Base-by-base conservation (phyloP, 2,888 invertebrate species). In the Uropetala carovei region DNA sequence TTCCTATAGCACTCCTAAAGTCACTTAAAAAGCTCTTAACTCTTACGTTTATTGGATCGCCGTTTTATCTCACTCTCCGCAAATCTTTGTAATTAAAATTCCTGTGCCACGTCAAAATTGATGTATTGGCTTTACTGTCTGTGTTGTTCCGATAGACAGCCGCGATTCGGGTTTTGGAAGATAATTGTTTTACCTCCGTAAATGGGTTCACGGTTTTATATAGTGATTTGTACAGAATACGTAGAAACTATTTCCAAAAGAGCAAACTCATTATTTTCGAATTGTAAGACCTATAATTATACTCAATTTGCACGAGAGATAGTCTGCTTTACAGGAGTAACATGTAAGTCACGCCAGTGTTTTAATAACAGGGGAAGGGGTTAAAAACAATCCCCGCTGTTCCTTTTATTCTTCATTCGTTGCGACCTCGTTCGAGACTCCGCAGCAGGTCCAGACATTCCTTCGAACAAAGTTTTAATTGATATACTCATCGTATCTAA, bases 171-270 rank as follows among this genome's bases (percentile, higher is more conserved):
- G 75, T 22, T 68, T 68, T 22, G 7, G 75, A 75, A 10, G 75
- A 75, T 75, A 75, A 75, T 75, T 75, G 75, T 75, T 75, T 9
- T 22, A 75, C 75, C 75, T 75, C 75, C 75, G 27, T 75, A 75
- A 75, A 75, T 27, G 27, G 75, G 27, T 22, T 27, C 18, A 75
- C 75, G 22, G 75, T 75, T 75, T 43, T 43, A 43, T 43, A 75
- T 13, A 14, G 22, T 10, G 22, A 18, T 22, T 68, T n/a, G 22
- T 68, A n/a, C 64, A 7, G 64, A 68, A 11, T 7, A 11, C 68
- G 68, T 22, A 27, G 75, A 75, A 75, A 75, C 22, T 27, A 10
- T 75, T 75, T 75, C 75, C 75, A 13, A 11, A 75, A 75, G 27
- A 75, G 22, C 75, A 75, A 13, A 27, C 75, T 22, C 14, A 10